Evolutionary conservation across 2,797 vertebrate genomes (phyloP).

Genomic region (Chaetodon trifasciatus): DNA sequence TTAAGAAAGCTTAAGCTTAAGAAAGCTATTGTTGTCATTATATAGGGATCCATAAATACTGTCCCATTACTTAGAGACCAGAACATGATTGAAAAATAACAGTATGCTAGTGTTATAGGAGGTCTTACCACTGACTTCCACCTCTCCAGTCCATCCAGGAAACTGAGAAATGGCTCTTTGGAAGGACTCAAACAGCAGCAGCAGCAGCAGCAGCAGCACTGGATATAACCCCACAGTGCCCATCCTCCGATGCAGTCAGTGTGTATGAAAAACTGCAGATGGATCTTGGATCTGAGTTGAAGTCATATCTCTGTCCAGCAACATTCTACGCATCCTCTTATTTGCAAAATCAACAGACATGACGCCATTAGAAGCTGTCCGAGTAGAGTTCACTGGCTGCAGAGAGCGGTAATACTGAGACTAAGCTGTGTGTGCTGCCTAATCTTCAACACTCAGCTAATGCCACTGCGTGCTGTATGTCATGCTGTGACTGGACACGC

Average conservation of each 20-base stretch:
- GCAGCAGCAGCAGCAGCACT: slow-evolving; percentile 63
- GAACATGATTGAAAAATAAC: neutral
- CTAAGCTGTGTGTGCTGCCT: slow-evolving; percentile 75
- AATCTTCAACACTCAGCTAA: slow-evolving; percentile 80
- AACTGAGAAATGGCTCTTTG: slow-evolving; percentile 65
- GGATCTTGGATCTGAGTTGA: slow-evolving; percentile 13
- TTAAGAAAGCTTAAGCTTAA: neutral
- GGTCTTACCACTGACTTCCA: slow-evolving; percentile 82
- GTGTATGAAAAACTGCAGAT: slow-evolving; percentile 16
- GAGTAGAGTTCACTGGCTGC: slow-evolving; percentile 31
- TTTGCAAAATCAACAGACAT: slow-evolving; percentile 27
- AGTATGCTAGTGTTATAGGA: neutral
- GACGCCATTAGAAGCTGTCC: slow-evolving; percentile 19
- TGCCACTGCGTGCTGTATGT: slow-evolving; percentile 13
- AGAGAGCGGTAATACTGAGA: slow-evolving; percentile 49
- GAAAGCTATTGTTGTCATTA: neutral
- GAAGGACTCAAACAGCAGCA: slow-evolving; percentile 67
- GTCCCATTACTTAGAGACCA: neutral
- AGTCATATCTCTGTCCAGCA: slow-evolving; percentile 1
- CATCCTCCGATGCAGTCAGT: slow-evolving; percentile 40
- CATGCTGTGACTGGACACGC: slow-evolving; percentile 1
- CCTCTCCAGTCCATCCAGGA: slow-evolving; percentile 62
- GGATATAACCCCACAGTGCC: slow-evolving; percentile 37
- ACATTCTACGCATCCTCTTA: slow-evolving; percentile 1
- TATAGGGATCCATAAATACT: neutral